Percentiles rank a stretch among this genome's conserved stretches.
These are phyloP conservation scores for Antechinus flavipes DNA, from an alignment of 2,113 vertebrate genomes.

Conservation along the genomic window DNA sequence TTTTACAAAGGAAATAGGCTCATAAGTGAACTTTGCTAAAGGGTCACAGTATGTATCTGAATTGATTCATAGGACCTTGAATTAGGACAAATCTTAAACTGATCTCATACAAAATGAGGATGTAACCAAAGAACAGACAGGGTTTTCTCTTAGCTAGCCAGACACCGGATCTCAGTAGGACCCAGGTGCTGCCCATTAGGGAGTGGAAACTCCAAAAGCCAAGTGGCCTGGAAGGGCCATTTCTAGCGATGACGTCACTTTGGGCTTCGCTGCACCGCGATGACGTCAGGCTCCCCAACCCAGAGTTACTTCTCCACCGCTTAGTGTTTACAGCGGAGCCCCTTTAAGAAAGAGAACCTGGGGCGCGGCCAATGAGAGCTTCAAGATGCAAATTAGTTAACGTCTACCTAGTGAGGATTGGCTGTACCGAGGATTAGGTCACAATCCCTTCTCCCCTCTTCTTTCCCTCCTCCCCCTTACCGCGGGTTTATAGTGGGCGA, in stretches of 20 bases:
- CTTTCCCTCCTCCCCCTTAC: slow-evolving; percentile 37
- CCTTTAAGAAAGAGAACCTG: slow-evolving; percentile 69
- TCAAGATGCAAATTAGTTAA: slow-evolving; percentile 50
- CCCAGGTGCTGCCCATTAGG: not conserved
- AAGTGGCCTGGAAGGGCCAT: slow-evolving; percentile 1
- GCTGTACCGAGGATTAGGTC: slow-evolving; percentile 20
- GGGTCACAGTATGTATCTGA: not conserved
- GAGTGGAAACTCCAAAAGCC: slow-evolving; percentile 14
- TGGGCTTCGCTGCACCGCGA: slow-evolving; percentile 34
- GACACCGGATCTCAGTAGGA: not conserved
- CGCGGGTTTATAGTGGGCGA: not conserved
- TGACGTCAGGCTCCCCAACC: slow-evolving; percentile 69
- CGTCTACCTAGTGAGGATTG: slow-evolving; percentile 43
- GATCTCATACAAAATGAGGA: too few relatives aligned
- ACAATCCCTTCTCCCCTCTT: slow-evolving; percentile 31
- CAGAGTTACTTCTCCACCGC: not conserved
- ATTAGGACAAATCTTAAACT: too few relatives aligned
- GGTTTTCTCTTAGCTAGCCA: not conserved
- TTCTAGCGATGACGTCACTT: slow-evolving; percentile 73
- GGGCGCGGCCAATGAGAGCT: slow-evolving; percentile 58
- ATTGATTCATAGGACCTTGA: too few relatives aligned
- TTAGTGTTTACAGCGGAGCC: slow-evolving; percentile 58
- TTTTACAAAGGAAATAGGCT: not conserved
- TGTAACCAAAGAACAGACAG: not conserved
- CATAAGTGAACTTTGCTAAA: not conserved